Base-by-base conservation (phyloP, 1,140 invertebrate species). In the Liolophura sinensis region DNA sequence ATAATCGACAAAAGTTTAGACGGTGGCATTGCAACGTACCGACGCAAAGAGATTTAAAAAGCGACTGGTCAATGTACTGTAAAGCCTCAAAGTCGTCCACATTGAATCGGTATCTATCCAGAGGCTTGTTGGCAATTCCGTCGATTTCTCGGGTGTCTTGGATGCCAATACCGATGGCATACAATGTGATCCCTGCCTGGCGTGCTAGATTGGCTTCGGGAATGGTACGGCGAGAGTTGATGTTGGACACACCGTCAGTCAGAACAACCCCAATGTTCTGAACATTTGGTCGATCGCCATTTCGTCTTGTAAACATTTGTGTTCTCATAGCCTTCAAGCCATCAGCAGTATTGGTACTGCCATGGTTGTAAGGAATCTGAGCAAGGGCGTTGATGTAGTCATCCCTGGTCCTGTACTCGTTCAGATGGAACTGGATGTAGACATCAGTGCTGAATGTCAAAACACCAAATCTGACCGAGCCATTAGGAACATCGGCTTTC, bases 171-270 rank as follows among this genome's bases (percentile, higher is more conserved):
- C 76, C 78, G 60, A 79, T 72, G 40, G 74, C 76, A 68, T 71
- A 77, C 12, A 79, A 74, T 20, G 75, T 64, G 47, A 78, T 79
- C 22, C 70, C 70, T 15, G 57, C 64, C 18, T 24, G 52, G 50
- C 65, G 62, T 0, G 70, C 69, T 50, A 50, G 1, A 40, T 69
- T 64, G 9, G 75, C 75, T 55, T 79, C 75, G 1, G 76, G 73
- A 47, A 79, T 70, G 6, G 78, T 79, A 18, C 65, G 60, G 31
- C 63, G 64, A 16, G 70, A 60, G 61, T 79, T 77, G 56, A 77
- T 73, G 63, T 78, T 79, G 11, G 75, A 78, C 6, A 75, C 69
- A 50, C 78, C 78, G 54, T 80, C 78, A 20, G 78, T 80, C 4
- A 80, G 55, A 20, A 78, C 61, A 51, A 80, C 70, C 56, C 60